These are phyloP conservation scores for Parnassius apollo DNA, from an alignment of 2,888 invertebrate species.

Conservation along the genomic window DNA sequence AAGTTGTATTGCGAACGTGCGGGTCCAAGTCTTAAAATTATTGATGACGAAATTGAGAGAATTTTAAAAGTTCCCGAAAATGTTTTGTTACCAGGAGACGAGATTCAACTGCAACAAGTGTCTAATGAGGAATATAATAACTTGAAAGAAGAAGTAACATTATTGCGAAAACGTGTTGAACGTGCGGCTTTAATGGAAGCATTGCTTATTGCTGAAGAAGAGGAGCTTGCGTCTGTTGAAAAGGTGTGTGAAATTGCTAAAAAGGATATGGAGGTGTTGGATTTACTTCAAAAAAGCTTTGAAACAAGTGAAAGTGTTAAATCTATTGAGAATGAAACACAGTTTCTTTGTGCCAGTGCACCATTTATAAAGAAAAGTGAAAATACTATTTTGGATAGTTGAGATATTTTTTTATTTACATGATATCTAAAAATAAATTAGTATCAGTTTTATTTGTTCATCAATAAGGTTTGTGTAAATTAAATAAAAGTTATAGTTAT, in stretches of 20 bases:
- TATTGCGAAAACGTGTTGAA: slow-evolving; percentile 58
- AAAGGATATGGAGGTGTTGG: slow-evolving; percentile 65
- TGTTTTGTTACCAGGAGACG: slow-evolving; percentile 65
- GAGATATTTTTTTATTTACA: slow-evolving; percentile 21
- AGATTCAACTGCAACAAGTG: slow-evolving; percentile 58
- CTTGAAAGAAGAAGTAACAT: slow-evolving; percentile 59
- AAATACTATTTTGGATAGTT: slow-evolving; percentile 1
- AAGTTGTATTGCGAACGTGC: slow-evolving; percentile 63
- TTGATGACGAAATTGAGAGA: slow-evolving; percentile 66
- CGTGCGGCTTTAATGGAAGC: slow-evolving; percentile 67
- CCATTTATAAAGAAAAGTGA: slow-evolving; percentile 48
- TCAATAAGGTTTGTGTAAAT: too few relatives aligned
- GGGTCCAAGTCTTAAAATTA: slow-evolving; percentile 54
- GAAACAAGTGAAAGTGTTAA: slow-evolving; percentile 47
- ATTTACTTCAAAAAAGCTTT: slow-evolving; percentile 52
- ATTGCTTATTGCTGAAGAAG: slow-evolving; percentile 60
- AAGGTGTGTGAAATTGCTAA: slow-evolving; percentile 64
- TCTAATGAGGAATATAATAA: slow-evolving; percentile 59
- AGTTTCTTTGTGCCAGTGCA: slow-evolving; percentile 58
- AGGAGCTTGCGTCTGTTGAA: slow-evolving; percentile 59
- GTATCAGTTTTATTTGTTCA: too few relatives aligned
- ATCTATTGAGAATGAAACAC: slow-evolving; percentile 49
- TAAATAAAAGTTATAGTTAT: too few relatives aligned
- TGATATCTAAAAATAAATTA: too few relatives aligned
- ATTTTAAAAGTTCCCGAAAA: slow-evolving; percentile 62